Evolutionary conservation across 1,140 invertebrate species (phyloP), one percentile per base, ranked within the genome.

Genomic region (Drusus annulatus): DNA sequence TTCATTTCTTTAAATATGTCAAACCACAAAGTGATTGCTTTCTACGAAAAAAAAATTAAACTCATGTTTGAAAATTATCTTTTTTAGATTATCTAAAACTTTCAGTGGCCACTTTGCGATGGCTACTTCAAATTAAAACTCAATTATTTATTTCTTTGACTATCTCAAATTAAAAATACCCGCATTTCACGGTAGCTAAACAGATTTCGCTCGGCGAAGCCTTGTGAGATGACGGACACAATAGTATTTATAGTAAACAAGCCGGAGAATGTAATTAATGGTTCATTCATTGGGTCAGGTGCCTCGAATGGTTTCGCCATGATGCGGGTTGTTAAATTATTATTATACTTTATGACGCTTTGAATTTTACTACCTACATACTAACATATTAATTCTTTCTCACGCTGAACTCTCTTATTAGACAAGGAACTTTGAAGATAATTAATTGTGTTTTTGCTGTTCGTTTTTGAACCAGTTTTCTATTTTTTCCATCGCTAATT

Each of bases 281-380:
- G 50, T 71, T 50, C 68, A 51, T 71, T 71, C 68, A 71, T 52
- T 71, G 68, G 68, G 68, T 71, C 68, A 71, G 68, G 17, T 71
- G 17, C 10, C 23, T 51, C 16, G 23, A 25, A 50, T 50, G 7
- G 31, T 69, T 50, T 69, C 31, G n/a, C 15, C 68, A 15, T 21
- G 68, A 71, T 71, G 68, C 68, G 68, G 62, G 68, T 31, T 28
- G 62, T 56, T 60, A 60, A 60, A 68, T 68, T 68, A 45, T 45
- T 45, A 45, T 45, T 45, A 50, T 19, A 16, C 68, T 52, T 71
- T 71, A 71, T 52, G 25, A 65, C 31, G 10, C 36, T 45, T 56
- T 56, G 7, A 56, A n/a, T 56, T 56, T 56, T 17, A 17, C 54
- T 45, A 45, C 36, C 36, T 45, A 45, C 36, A 2, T 13, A 45